Evolutionary conservation across 2,888 invertebrate genomes (phyloP).

Genomic region (Muschampia plurimacula): DNA sequence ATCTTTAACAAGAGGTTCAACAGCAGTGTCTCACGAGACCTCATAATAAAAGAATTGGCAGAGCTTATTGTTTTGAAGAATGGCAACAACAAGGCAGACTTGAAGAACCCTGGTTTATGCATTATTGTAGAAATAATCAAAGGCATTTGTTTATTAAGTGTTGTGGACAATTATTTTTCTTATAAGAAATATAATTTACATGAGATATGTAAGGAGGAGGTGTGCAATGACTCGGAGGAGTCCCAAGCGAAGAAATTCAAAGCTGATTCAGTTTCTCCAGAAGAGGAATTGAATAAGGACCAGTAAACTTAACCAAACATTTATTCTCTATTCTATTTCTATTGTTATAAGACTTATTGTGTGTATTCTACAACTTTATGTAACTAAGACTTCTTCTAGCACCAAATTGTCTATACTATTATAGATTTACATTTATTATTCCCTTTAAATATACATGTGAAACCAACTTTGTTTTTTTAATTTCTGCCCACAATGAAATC

Average conservation of each 20-base stretch:
- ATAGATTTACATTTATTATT: slow-evolving; percentile 42
- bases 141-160: slow-evolving; percentile 91
- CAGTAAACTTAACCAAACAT: slow-evolving; percentile 53
- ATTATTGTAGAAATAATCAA: slow-evolving; percentile 94
- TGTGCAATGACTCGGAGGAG: slow-evolving; percentile 68
- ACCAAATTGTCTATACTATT: slow-evolving; percentile 63
- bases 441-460: slow-evolving; percentile 46
- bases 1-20: slow-evolving; percentile 93
- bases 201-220: slow-evolving; percentile 85
- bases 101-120: slow-evolving; percentile 91
- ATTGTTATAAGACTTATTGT: slow-evolving; percentile 65
- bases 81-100: slow-evolving; percentile 90
- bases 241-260: slow-evolving; percentile 78
- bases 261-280: slow-evolving; percentile 56
- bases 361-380: slow-evolving; percentile 43
- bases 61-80: slow-evolving; percentile 89
- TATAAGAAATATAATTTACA: slow-evolving; percentile 94
- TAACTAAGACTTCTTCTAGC: slow-evolving; percentile 70
- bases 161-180: slow-evolving; percentile 91
- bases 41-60: slow-evolving; percentile 90
- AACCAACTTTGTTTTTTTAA: slow-evolving; percentile 15
- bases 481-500: not conserved
- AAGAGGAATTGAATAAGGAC: slow-evolving; percentile 58
- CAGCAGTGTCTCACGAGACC: slow-evolving; percentile 88
- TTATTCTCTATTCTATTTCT: slow-evolving; percentile 54